Conservation (phyloP, 2,888 invertebrate genomes). For the Bellardia pandia region DNA sequence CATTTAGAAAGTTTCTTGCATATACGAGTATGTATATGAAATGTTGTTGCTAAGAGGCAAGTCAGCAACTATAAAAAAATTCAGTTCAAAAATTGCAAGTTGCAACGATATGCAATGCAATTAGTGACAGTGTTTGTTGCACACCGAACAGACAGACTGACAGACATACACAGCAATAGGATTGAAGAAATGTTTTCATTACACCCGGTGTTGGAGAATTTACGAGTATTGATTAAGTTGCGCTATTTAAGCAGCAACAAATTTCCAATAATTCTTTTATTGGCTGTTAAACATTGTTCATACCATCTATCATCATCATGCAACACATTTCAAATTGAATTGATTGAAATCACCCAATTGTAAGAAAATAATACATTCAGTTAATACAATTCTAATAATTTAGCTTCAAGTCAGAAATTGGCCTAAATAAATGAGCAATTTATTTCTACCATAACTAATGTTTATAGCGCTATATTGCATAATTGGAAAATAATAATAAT, state of each 20-base stretch:
- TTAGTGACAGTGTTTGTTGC: constrained; percentile 50
- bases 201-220: background rate
- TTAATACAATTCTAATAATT: constrained; percentile 32
- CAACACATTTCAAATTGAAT: constrained; percentile 36
- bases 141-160: background rate
- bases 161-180: no score
- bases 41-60: constrained; percentile 51
- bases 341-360: constrained; percentile 42
- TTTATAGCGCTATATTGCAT: no score
- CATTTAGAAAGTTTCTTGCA: constrained; percentile 54
- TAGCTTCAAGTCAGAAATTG: constrained; percentile 29
- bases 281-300: constrained; percentile 23
- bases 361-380: constrained; percentile 8
- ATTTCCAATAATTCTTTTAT: constrained; percentile 49
- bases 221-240: constrained; percentile 25
- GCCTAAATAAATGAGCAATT: background rate
- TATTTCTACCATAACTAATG: no score
- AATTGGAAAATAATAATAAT: no score
- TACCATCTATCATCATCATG: constrained; percentile 5
- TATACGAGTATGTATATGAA: background rate
- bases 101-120: constrained; percentile 44
- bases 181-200: constrained; percentile 9
- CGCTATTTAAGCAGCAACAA: constrained; percentile 29
- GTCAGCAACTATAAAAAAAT: constrained; percentile 17
- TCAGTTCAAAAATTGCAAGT: constrained; percentile 13